A percentile compares a stretch with the other conserved stretches of the same genome.
phyloP scores from a whole-genome alignment of 2,888 invertebrate genomes.

The Phasia obesa region DNA sequence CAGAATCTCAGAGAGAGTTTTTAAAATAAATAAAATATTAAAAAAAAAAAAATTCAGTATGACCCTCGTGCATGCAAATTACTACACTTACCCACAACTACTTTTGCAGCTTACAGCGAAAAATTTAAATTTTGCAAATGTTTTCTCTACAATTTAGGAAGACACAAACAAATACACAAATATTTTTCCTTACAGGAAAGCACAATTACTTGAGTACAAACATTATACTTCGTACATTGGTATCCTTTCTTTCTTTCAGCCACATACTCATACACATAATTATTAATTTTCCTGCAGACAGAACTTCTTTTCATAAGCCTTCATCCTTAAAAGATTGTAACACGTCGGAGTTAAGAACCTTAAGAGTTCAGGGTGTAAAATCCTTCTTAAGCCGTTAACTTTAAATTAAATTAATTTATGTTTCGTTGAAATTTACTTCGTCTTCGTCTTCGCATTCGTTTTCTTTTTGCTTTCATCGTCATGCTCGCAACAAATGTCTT shows the following conservation, averaged over 20 bases:
- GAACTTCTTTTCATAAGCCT: background rate
- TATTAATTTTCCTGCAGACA: background rate
- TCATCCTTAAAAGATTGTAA: background rate
- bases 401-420: constrained; percentile 70
- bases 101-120: constrained; percentile 7
- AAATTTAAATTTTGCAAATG: constrained; percentile 59
- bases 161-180: background rate
- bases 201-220: constrained; percentile 1
- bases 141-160: constrained; percentile 41
- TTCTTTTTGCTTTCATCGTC: constrained; percentile 37
- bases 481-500: constrained; percentile 72
- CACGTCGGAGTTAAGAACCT: constrained; percentile 8
- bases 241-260: background rate
- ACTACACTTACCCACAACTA: no score
- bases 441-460: no score
- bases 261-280: background rate
- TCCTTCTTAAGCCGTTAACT: constrained; percentile 67
- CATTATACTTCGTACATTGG: background rate
- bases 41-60: background rate
- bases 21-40: no score
- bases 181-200: background rate
- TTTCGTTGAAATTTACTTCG: constrained; percentile 56
- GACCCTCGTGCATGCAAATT: background rate
- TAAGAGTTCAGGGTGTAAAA: constrained; percentile 60
- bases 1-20: no score